Base-by-base conservation (phyloP, 2,888 invertebrate species). In the Drosophila conformis region DNA sequence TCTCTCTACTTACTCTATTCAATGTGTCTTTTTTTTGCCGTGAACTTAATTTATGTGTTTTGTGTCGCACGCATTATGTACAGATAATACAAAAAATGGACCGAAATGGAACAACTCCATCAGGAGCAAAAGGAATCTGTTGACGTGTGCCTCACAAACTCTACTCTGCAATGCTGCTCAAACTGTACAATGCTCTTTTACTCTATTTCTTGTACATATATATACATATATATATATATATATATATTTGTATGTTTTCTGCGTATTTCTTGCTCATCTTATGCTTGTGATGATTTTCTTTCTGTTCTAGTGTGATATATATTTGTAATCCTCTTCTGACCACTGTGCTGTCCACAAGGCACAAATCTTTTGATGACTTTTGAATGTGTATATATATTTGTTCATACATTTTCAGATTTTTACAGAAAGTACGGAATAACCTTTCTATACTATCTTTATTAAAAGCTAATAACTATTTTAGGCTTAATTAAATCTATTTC, bases 11-110 rank as follows among this genome's bases (percentile, higher is more conserved):
- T 42, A 57, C 60, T 66, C 36, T 69, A 35, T 64, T 67, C 69
- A 69, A 64, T 69, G 25, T 46, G 46, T 53, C 4, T n/a, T 4
- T 21, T 52, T 21, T 38, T 13, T 48, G 38, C 58, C 52, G 59
- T 69, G 70, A 79, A 73, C 59, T 69, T 69, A 64, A 78, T 80
- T 69, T 73, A 77, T 71, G 57, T 73, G 69, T 74, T 69, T 71
- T 76, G 67, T 85, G 73, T 87, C 73, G 84, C 89, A 89, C 85
- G 87, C 72, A 74, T 71, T 78, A 42, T 80, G 79, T 81, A 81
- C 66, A 80, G 79, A 73, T 56, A 79, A n/a, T 38, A 42, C 2
- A 60, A 61, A 27, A n/a, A 21, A 64, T 42, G 21, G 42, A 42
- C 51, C 54, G 33, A 61, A 27, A 33, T 33, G 33, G 52, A 61